These are phyloP conservation scores for Drosophila hydei DNA, from an alignment of 1,140 invertebrate genomes.

Conservation along the genomic window DNA sequence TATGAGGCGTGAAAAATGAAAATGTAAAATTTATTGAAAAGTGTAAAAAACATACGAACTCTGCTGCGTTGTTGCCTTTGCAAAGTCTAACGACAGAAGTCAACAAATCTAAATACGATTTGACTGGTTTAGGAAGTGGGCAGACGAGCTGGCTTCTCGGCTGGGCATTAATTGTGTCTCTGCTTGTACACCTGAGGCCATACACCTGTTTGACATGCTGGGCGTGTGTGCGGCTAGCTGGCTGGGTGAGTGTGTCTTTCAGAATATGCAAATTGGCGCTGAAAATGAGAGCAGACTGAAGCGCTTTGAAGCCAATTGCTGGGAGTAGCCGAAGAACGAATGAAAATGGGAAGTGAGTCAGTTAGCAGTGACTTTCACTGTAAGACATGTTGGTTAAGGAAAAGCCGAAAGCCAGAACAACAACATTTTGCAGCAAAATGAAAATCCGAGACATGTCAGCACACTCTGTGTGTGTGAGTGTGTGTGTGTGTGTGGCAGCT, in stretches of 20 bases:
- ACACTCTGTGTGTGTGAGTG: constrained; percentile 19
- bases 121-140: constrained; percentile 29
- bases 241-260: constrained; percentile 17
- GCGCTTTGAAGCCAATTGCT: constrained; percentile 2
- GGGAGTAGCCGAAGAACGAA: neutral
- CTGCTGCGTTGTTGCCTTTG: no score
- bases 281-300: constrained; percentile 2
- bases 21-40: neutral
- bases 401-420: constrained; percentile 18
- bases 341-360: constrained; percentile 24
- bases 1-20: neutral
- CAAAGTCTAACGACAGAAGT: no score
- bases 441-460: constrained; percentile 14
- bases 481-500: constrained; percentile 58
- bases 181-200: constrained; percentile 35
- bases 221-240: neutral
- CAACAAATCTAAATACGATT: constrained; percentile 6
- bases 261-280: constrained; percentile 61
- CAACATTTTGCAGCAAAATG: constrained; percentile 38
- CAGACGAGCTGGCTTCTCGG: constrained; percentile 50
- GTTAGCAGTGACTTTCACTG: constrained; percentile 33
- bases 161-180: constrained; percentile 14
- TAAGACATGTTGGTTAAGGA: neutral
- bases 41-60: no score
- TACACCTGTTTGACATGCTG: constrained; percentile 20